A percentile compares a stretch with the other conserved stretches of the same genome.
phyloP scores from a whole-genome alignment of 2,113 vertebrate species.

The Gallinago paraguaiae region DNA sequence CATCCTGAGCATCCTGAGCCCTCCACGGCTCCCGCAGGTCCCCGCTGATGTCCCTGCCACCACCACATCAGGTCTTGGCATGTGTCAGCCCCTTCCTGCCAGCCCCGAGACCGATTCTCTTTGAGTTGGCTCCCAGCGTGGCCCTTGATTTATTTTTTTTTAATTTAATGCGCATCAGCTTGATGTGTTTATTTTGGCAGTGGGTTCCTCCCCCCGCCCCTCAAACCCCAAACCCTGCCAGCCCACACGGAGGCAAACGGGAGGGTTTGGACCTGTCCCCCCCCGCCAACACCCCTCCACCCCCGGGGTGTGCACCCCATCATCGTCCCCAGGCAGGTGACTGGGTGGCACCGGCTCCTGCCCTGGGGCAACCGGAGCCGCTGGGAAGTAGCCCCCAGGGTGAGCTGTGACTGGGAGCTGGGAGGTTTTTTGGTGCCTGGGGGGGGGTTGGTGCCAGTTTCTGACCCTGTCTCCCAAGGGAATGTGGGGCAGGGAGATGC shows the following conservation, averaged over 20 bases:
- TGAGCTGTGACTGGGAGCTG: neutral
- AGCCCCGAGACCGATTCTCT: neutral
- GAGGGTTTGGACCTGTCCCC: neutral
- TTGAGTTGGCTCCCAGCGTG: neutral
- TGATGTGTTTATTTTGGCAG: slow-evolving; percentile 37
- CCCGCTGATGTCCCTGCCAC: neutral
- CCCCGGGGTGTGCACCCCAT: neutral
- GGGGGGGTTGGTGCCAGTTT: neutral
- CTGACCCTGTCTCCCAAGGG: neutral
- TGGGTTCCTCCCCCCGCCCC: neutral
- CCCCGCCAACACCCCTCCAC: too few species aligned
- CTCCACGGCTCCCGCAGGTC: neutral
- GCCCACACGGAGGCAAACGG: neutral
- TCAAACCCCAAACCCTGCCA: neutral
- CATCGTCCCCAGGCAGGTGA: neutral
- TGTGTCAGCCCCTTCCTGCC: neutral
- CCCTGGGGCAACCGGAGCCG: neutral
- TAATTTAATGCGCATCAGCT: neutral
- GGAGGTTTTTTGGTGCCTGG: neutral
- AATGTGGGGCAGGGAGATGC: accelerated
- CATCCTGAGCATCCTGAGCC: neutral
- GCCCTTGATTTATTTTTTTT: slow-evolving; percentile 41
- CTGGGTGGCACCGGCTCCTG: neutral
- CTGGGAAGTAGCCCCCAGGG: neutral
- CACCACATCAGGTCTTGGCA: neutral